Conservation (phyloP, 1,140 invertebrate genomes). For the Anagrus nilaparvatae region DNA sequence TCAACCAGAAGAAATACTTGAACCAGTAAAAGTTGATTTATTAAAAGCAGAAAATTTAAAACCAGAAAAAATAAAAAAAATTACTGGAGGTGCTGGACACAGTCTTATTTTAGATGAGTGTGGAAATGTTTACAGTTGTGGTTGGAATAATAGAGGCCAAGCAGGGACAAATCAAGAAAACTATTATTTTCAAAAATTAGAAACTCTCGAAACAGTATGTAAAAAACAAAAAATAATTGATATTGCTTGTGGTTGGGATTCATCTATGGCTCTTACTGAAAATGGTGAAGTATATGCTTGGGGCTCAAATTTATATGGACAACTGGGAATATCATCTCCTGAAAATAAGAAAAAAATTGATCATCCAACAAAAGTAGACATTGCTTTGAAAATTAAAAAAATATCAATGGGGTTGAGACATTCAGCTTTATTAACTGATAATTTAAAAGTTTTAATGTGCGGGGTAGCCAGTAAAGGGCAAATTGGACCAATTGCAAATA, state of each 20-base stretch:
- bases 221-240: constrained; percentile 40
- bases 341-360: background rate
- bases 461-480: constrained; percentile 56
- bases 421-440: constrained; percentile 54
- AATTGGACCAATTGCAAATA: constrained; percentile 43
- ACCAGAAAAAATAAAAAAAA: constrained; percentile 44
- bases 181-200: constrained; percentile 18
- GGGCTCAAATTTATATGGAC: constrained; percentile 66
- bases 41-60: constrained; percentile 28
- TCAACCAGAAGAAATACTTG: constrained; percentile 54
- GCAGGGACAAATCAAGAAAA: constrained; percentile 43
- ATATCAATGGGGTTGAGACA: constrained; percentile 52
- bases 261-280: constrained; percentile 54
- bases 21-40: constrained; percentile 45
- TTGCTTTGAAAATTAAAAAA: constrained; percentile 14
- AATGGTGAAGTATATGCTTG: constrained; percentile 57
- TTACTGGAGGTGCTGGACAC: constrained; percentile 68
- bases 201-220: constrained; percentile 17
- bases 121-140: constrained; percentile 69
- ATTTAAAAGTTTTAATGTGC: constrained; percentile 48
- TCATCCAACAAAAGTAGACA: constrained; percentile 13
- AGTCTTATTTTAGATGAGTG: constrained; percentile 54
- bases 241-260: constrained; percentile 63
- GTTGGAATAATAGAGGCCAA: constrained; percentile 79
- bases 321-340: constrained; percentile 45